Base-by-base conservation (phyloP, 2,797 vertebrate genomes). In the Sparus aurata region DNA sequence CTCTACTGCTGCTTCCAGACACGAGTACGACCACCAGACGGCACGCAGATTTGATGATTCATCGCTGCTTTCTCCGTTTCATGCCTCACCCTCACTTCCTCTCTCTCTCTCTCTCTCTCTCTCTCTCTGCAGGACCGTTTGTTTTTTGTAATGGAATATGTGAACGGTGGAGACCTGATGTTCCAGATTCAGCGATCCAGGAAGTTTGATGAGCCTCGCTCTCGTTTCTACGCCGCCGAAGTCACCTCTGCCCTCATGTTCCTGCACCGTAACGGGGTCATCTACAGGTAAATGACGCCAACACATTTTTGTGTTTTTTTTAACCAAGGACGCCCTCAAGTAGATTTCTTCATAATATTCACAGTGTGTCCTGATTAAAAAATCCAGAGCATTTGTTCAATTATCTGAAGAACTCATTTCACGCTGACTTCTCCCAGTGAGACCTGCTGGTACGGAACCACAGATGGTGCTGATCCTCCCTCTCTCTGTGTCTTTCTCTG, bases 231-330 rank as follows among this genome's bases (percentile, higher is more conserved):
- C n/a, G 98, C 98, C 25, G 98, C 98, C 47, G 98, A 99, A 91
- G 98, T 99, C 91, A 99, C 98, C n/a, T 99, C 98, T 0, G 98
- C 98, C 11, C 97, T 99, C 89, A 99, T 99, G 98, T 99, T 99
- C 85, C 96, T 99, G 87, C 98, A 99, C 85, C 97, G 97, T 67
- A 97, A 99, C 18, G 98, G 98, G 7, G 98, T 99, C 92, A 98
- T 99, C 88, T 99, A 99, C 96, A 98, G 98, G 98, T 99, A 95
- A 81, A 34, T 5, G 30, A 77, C 1, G 1, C 15, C 3, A 4
- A 9, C 7, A 12, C 46, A 0, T 17, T 38, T 55, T 38, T 16
- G 11, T 23, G 6, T n/a, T n/a, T 13, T 15, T 62, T 15, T 64
- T 4, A 64, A 9, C 46, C 49, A 30, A 64, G 1, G n/a, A 54